A percentile compares a stretch with the other conserved stretches of the same genome.
Conservation (phyloP, 2,888 invertebrate genomes). For the Thymelicus sylvestris region DNA sequence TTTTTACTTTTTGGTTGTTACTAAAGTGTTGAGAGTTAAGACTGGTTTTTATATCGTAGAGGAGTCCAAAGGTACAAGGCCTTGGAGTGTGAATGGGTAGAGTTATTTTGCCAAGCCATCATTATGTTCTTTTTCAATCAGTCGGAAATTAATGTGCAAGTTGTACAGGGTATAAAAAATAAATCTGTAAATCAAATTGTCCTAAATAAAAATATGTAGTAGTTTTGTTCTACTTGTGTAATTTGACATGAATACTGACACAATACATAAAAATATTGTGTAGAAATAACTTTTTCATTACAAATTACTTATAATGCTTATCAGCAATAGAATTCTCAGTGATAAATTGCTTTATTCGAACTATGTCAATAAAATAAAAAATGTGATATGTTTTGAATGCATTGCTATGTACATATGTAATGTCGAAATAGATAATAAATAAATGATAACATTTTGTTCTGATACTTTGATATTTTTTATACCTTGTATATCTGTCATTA, state of each 20-base stretch:
- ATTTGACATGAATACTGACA: background rate
- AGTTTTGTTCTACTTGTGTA: background rate
- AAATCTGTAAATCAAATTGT: too few species aligned
- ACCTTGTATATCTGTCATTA: too few species aligned
- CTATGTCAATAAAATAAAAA: background rate
- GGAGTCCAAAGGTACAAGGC: slow-evolving; percentile 46
- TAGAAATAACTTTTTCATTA: background rate
- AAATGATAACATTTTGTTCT: background rate
- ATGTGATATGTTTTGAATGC: background rate
- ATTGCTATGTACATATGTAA: too few species aligned
- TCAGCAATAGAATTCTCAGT: background rate
- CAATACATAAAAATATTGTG: background rate
- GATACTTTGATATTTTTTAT: too few species aligned
- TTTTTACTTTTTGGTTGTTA: slow-evolving; percentile 41
- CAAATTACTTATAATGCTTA: background rate
- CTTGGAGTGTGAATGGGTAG: slow-evolving; percentile 18
- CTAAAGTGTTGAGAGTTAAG: slow-evolving; percentile 48
- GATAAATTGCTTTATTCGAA: background rate
- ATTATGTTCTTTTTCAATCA: background rate
- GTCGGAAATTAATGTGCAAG: too few species aligned
- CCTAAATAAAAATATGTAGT: too few species aligned
- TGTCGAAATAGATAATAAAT: background rate
- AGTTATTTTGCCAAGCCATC: slow-evolving; percentile 14
- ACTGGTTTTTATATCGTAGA: slow-evolving; percentile 45
- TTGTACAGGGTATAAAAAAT: too few species aligned